Evolutionary conservation across 2,113 vertebrate genomes (phyloP).

Genomic region (Leptosomus discolor): DNA sequence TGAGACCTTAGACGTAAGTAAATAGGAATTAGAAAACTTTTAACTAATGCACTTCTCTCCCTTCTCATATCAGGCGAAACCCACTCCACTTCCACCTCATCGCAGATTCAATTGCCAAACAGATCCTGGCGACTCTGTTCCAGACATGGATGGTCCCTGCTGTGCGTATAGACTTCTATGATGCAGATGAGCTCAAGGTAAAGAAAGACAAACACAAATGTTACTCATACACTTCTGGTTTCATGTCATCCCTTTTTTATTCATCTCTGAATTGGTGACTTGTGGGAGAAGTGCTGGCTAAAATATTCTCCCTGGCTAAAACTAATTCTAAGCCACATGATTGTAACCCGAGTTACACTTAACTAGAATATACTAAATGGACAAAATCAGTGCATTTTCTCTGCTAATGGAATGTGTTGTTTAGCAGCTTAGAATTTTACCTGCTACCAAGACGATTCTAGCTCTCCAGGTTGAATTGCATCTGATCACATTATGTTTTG

Average conservation of each 20-base stretch:
- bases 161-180: slow-evolving; percentile 94
- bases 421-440: neutral
- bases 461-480: neutral
- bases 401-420: neutral
- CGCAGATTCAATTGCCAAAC: slow-evolving; percentile 93
- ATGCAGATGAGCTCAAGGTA: slow-evolving; percentile 97
- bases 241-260: neutral
- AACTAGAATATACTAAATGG: neutral
- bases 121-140: slow-evolving; percentile 94
- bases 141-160: slow-evolving; percentile 99
- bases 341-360: neutral
- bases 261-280: neutral
- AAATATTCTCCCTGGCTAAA: neutral
- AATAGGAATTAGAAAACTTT: neutral
- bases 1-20: neutral
- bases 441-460: neutral
- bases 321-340: neutral
- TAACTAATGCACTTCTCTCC: neutral
- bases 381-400: neutral
- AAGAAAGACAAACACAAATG: neutral
- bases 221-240: neutral
- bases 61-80: slow-evolving; percentile 82
- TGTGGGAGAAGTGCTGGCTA: neutral
- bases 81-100: slow-evolving; percentile 98
- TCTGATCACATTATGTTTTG: neutral